Evolutionary conservation across 2,113 vertebrate species (phyloP), one percentile per base, ranked within the genome.

Genomic region (Vulpes lagopus): DNA sequence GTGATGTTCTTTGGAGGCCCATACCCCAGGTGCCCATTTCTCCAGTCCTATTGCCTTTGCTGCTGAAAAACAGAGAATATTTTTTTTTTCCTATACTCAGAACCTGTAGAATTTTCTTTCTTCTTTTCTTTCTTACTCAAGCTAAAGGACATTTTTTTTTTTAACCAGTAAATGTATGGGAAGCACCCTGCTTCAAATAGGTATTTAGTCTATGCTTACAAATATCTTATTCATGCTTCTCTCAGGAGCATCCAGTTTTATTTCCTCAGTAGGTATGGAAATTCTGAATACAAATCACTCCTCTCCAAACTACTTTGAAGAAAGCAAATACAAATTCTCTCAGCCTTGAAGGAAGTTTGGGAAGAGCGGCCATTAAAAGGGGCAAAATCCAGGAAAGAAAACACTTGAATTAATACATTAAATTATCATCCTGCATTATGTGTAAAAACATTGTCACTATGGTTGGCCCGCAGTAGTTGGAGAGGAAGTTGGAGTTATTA

Each of bases 311-410:
- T 86, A 11, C 22, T 59, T 51, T 90, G 43, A 67, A 96, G 5
- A 81, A 91, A 60, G 14, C 27, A 65, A 96, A 71, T 5, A 76
- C 2, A 83, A 93, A 91, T 22, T 38, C 49, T 93, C 80, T 92
- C 22, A 82, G 1, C 15, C 6, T 83, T 60, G 43, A 85, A 82
- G 67, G 35, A 73, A 89, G 35, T 23, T 49, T 74, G 5, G 16
- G 30, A 53, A 22, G 15, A 71, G 1, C 22, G 2, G 3, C 11
- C 30, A 38, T 65, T 94, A 90, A 71, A 90, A 60, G 12, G 17
- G 4, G 5, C 0, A n/a, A 9, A 94, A 76, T 10, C 5, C 5
- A 38, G 43, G 15, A 74, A 86, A 38, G 27, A 79, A 81, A 80
- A n/a, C 8, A 91, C 9, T 11, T 62, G 51, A 64, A 73, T 74